phyloP scores from a whole-genome alignment of 2,797 vertebrate genomes.

The Acipenser ruthenus region DNA sequence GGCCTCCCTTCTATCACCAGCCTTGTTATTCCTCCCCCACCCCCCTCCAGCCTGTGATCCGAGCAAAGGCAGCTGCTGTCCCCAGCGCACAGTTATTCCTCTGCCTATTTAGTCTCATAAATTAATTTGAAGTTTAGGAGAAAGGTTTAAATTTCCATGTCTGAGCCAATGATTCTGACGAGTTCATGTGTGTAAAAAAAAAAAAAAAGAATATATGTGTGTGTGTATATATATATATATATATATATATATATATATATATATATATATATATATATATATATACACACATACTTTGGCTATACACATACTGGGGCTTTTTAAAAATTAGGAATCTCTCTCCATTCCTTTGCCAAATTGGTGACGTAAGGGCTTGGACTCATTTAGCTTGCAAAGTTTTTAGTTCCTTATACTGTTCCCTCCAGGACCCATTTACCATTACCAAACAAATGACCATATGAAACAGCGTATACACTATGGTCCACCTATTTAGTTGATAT shows the following conservation, averaged over 20 bases:
- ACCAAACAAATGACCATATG: too few relatives aligned
- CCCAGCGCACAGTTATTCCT: constrained; percentile 41
- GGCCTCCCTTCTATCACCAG: constrained; percentile 52
- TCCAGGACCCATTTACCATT: neutral
- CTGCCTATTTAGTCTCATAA: constrained; percentile 49
- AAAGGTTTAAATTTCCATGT: constrained; percentile 44
- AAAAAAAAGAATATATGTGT: too few relatives aligned
- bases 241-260: too few relatives aligned
- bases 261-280: too few relatives aligned
- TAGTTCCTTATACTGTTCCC: neutral
- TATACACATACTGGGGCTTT: constrained; percentile 38
- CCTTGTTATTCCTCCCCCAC: constrained; percentile 36
- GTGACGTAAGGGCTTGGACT: constrained; percentile 2
- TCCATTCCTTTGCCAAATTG: neutral
- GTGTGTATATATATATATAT: too few relatives aligned
- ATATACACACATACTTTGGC: constrained; percentile 37
- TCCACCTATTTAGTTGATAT: too few relatives aligned
- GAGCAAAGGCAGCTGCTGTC: constrained; percentile 40
- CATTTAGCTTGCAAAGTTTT: neutral
- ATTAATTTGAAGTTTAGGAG: constrained; percentile 29
- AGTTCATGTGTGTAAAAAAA: constrained; percentile 27
- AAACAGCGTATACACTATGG: too few relatives aligned
- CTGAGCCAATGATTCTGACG: constrained; percentile 44
- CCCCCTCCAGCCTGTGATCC: constrained; percentile 42
- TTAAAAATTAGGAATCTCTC: constrained; percentile 24